A percentile compares a stretch with the other conserved stretches of the same genome.
Evolutionary conservation across 53 echinoderm and acorn worm species (phyloP).

Genomic region (Paracentrotus lividus): DNA sequence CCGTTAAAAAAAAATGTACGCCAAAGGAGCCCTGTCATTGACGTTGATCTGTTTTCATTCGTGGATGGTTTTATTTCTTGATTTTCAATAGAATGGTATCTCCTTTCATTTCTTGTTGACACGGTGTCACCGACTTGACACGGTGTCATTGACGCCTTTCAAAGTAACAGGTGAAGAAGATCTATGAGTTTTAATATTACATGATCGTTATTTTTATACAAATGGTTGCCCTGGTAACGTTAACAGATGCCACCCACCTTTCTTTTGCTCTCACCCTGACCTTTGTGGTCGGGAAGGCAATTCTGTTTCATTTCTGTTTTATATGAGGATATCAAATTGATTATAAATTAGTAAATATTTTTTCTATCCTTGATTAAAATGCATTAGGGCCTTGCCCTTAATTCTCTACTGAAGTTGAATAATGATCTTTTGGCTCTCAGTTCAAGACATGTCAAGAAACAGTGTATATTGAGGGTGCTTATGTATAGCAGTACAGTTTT

Average conservation of each 20-base stretch:
- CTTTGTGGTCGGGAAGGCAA: background rate
- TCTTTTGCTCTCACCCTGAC: background rate
- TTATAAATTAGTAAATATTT: background rate
- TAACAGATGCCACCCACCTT: background rate
- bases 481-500: too few species aligned
- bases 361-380: background rate
- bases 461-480: too few species aligned
- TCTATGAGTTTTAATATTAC: background rate
- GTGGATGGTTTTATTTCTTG: background rate
- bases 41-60: background rate
- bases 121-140: slow-evolving; percentile 30
- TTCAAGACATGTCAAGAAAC: too few species aligned
- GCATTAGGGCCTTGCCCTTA: too few species aligned
- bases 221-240: background rate
- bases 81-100: background rate
- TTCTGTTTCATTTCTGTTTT: background rate
- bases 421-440: too few species aligned
- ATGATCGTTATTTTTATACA: background rate
- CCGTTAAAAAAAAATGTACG: background rate
- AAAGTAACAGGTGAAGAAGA: background rate
- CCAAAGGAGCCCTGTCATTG: background rate
- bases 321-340: background rate
- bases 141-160: slow-evolving; percentile 14
- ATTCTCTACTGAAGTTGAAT: too few species aligned
- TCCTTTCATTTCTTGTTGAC: background rate